Base-by-base conservation (phyloP, 2,888 invertebrate genomes). In the Oegoconia quadripuncta region DNA sequence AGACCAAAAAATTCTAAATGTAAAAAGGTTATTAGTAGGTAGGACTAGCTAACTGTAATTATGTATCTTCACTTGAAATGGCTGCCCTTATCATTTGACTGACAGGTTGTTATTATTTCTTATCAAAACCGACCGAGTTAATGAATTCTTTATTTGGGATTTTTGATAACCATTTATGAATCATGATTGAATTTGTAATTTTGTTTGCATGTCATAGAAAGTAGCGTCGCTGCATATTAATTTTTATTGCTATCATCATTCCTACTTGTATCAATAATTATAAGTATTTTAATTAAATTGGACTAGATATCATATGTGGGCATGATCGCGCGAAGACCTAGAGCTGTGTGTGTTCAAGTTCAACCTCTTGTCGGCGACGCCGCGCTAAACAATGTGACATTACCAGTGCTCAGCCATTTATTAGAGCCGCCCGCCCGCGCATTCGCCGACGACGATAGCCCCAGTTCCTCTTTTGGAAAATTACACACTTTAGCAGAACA, bases 351-450 rank as follows among this genome's bases (percentile, higher is more conserved):
- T 55, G 59, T 15, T 79, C 83, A 84, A 83, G 81, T 82, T 82
- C 74, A 81, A 77, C 80, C 44, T 74, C 66, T 68, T 52, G 36
- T 34, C 47, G 27, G 27, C n/a, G n/a, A n/a, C n/a, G n/a, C n/a
- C 44, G 48, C 52, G 67, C 64, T 69, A 70, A 72, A 80, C 76
- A 80, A 80, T 78, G 71, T 72, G 68, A 74, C 74, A 77, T 75
- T 73, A 74, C 64, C 65, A 64, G 56, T 27, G 27, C n/a, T n/a
- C n/a, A 62, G 58, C 61, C 60, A 69, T 64, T 64, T 56, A 60
- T 68, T 62, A 67, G 44, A 49, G 57, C 61, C 74, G 70, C 80
- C 76, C 63, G n/a, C n/a, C 27, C 27, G 64, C 78, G 69, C 71
- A 66, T 37, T 18, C 37, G 41, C 33, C 43, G 32, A 12, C 20